Base-by-base conservation (phyloP, 64 coral and sea anemone species). In the Stichodactyla helianthus region DNA sequence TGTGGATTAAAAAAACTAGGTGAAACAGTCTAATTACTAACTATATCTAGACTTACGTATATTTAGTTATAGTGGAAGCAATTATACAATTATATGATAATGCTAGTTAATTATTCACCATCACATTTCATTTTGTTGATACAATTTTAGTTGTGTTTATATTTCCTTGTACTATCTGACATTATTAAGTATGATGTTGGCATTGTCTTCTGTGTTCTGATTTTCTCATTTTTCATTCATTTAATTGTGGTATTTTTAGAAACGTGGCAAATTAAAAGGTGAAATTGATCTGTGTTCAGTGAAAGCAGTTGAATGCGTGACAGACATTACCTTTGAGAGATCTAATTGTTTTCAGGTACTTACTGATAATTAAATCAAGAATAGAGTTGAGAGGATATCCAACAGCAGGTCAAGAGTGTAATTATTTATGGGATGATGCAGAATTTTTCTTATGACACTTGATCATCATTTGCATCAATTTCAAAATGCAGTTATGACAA, bases 301-400 rank as follows among this genome's bases (percentile, higher is more conserved):
- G 54, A 96, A 96, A 65, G 94, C 94, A 28, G 91, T 96, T 18
- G 94, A 96, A 78, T 83, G 80, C 90, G 94, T 96, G 15, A 55
- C 76, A 61, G 59, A 93, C n/a, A 44, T 60, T 26, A 84, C 91
- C 60, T 96, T 96, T 90, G 85, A 87, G 26, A 83, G 85, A 67
- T 20, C 67, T 28, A 53, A 82, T 50, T 92, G 91, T 85, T 96
- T 96, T 71, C 94, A 96, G 88, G 94, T 96, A 89, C n/a, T 74
- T 28, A 35, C 5, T 74, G 10, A 6, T 31, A 0, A 74, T 23
- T 70, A 22, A 22, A 20, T 7, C 6, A 70, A 35, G 0, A 74
- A 26, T 11, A 3, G 68, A 23, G 1, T 28, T 74, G 22, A 27
- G 4, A 12, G 23, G 9, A n/a, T 28, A 74, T 23, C 7, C 7